phyloP scores from a whole-genome alignment of 2,797 vertebrate species.

The Furcifer pardalis region DNA sequence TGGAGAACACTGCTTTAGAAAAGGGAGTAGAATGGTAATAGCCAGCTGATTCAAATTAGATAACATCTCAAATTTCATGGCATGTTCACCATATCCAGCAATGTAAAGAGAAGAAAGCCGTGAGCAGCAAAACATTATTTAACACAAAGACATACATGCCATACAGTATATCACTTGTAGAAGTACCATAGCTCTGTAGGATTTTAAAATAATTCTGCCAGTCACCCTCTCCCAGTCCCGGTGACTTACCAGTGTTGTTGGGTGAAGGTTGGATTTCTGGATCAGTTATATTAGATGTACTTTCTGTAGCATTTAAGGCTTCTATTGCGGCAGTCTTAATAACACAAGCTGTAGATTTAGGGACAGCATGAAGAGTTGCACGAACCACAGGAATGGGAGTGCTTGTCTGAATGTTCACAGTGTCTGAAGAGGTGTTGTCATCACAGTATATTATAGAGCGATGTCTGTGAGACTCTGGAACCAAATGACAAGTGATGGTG shows the following conservation, averaged over 20 bases:
- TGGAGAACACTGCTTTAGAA: too few species aligned
- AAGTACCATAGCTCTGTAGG: not conserved
- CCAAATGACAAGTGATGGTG: not conserved
- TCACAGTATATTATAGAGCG: too few species aligned
- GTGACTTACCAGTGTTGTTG: constrained; percentile 16
- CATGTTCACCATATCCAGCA: too few species aligned
- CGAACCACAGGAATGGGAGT: not conserved
- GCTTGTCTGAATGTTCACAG: not conserved
- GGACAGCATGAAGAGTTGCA: not conserved
- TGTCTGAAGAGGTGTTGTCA: not conserved
- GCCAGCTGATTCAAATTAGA: too few species aligned
- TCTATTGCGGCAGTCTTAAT: not conserved
- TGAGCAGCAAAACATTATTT: not conserved
- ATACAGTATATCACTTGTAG: too few species aligned
- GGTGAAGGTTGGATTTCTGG: not conserved
- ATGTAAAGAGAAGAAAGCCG: too few species aligned
- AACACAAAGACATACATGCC: not conserved
- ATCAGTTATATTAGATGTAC: not conserved
- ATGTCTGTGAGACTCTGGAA: constrained; percentile 6
- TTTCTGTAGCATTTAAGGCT: not conserved
- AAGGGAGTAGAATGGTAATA: too few species aligned
- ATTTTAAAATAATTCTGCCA: not conserved
- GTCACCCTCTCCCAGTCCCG: accelerated
- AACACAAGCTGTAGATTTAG: not conserved
- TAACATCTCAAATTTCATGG: too few species aligned